Base-by-base conservation (phyloP, 2,888 invertebrate genomes). In the Lamellibrachia columna region DNA sequence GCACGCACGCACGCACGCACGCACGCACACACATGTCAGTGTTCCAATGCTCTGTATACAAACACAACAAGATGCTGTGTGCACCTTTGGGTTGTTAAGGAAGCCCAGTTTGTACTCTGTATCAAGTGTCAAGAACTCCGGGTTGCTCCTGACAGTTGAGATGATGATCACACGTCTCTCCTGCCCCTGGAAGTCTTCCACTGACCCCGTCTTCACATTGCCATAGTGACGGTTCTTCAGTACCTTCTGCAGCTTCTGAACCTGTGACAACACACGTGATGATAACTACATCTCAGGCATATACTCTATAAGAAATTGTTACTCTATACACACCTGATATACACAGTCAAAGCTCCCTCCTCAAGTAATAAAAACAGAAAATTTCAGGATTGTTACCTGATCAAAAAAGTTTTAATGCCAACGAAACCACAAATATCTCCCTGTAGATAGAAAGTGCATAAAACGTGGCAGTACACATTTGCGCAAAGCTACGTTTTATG, bases 121-220 rank as follows among this genome's bases (percentile, higher is more conserved):
- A 94, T 96, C 96, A 3, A 95, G 92, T 52, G 93, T 93, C 90
- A 95, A 93, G 92, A 94, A 95, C 52, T 95, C 94, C 2, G 95
- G 95, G 92, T 94, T 95, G 94, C 95, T 95, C 8, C 96, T 94
- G 40, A 96, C 96, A 52, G 96, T 95, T 90, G 95, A 95, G 8
- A 96, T 95, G 53, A 96, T 95, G 93, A 96, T 95, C 91, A 96
- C 95, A 75, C 94, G 94, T n/a, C 95, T 93, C 93, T 96, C 96
- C 93, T 95, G 95, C 52, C 96, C 96, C 93, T 96, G 96, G 93
- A 96, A 96, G 92, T 96, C 96, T 93, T 96, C 96, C 90, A 95
- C 95, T 3, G 95, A 95, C 52, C 96, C 96, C 3, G 95, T 95
- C 75, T 94, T 94, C 75, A 96, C 94, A 7, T 95, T 94, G 7